A percentile compares a stretch with the other conserved stretches of the same genome.
Conservation (phyloP, 2,113 vertebrate species). For the Gallinago paraguaiae region DNA sequence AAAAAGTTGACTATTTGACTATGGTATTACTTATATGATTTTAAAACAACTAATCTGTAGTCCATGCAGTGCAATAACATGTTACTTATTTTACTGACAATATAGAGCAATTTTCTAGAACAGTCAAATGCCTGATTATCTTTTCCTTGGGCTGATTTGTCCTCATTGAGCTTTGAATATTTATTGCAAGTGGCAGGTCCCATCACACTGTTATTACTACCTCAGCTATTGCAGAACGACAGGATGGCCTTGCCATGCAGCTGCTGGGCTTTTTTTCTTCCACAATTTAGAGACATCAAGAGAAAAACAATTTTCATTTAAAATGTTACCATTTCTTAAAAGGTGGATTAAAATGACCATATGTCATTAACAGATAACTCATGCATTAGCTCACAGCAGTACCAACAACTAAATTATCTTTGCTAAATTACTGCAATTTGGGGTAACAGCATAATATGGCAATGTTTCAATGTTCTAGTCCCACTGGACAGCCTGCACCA, state of each 20-base stretch:
- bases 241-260: neutral
- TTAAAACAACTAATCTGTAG: neutral
- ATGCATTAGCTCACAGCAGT: neutral
- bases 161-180: neutral
- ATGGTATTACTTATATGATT: neutral
- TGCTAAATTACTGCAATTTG: neutral
- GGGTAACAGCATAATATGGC: neutral
- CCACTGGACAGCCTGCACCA: neutral
- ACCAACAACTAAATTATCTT: neutral
- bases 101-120: neutral
- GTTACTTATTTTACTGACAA: neutral
- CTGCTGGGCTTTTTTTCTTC: neutral
- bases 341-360: neutral
- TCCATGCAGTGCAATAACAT: neutral
- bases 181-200: neutral
- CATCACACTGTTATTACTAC: neutral
- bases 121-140: neutral
- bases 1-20: neutral
- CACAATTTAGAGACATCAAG: neutral
- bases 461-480: neutral
- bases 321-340: neutral
- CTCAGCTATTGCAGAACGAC: neutral
- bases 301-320: neutral
- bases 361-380: neutral
- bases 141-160: neutral